A percentile compares a stretch with the other conserved stretches of the same genome.
Conservation (phyloP, 2,113 vertebrate species). For the Gymnarchus niloticus region DNA sequence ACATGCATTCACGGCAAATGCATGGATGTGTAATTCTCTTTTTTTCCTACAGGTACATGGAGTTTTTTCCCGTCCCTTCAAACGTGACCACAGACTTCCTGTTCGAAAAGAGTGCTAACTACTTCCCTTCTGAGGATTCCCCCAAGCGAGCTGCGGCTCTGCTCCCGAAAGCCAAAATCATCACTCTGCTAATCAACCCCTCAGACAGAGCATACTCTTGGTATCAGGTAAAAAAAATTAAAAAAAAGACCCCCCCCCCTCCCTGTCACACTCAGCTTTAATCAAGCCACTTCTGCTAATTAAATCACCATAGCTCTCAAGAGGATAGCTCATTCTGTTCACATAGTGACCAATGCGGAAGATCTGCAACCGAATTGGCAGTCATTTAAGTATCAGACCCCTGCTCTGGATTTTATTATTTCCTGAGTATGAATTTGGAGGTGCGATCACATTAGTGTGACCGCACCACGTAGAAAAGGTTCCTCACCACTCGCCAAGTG, state of each 20-base stretch:
- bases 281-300: neutral
- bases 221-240: conserved; percentile 77
- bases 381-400: neutral
- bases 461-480: neutral
- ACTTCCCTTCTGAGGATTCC: conserved; percentile 92
- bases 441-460: neutral
- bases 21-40: neutral
- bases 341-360: neutral
- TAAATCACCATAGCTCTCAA: neutral
- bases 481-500: neutral
- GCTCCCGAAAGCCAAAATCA: conserved; percentile 90
- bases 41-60: conserved; percentile 86
- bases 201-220: conserved; percentile 93
- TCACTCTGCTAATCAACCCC: conserved; percentile 91
- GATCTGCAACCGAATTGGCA: neutral
- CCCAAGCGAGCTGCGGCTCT: conserved; percentile 80
- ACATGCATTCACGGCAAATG: neutral
- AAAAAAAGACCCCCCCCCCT: neutral
- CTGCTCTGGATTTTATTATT: neutral
- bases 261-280: neutral
- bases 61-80: conserved; percentile 89
- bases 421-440: neutral
- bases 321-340: neutral
- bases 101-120: conserved; percentile 96
- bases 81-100: conserved; percentile 89